These are phyloP conservation scores for Erethizon dorsatum DNA, from an alignment of 2,797 vertebrate species.

Conservation along the genomic window DNA sequence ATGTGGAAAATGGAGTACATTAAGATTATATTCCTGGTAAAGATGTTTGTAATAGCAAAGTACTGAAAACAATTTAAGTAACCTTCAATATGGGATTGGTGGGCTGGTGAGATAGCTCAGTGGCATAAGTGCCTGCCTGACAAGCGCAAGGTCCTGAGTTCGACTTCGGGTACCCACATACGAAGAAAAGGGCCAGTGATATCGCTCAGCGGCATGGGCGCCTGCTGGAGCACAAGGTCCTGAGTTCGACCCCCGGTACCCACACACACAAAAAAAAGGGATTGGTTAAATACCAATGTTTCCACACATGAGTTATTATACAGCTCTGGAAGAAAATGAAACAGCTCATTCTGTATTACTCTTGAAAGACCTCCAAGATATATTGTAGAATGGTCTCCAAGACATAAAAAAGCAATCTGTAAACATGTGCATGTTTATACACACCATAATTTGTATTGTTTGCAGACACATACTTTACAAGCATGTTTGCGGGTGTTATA, in stretches of 20 bases:
- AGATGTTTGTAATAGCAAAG: background rate
- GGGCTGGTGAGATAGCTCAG: no score
- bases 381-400: background rate
- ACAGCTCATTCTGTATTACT: background rate
- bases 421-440: background rate
- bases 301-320: background rate
- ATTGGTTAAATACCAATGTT: background rate
- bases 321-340: slow-evolving; percentile 24
- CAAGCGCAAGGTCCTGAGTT: no score
- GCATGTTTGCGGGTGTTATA: background rate
- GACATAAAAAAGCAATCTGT: slow-evolving; percentile 3
- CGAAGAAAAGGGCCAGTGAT: no score
- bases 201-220: no score
- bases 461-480: background rate
- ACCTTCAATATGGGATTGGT: background rate
- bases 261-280: no score
- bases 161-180: no score
- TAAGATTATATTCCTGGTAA: slow-evolving; percentile 4
- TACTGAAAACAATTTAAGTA: background rate
- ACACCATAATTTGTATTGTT: background rate
- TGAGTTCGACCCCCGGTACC: no score
- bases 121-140: no score
- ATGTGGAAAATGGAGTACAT: background rate
- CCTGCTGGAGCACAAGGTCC: no score
- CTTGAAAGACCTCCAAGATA: slow-evolving; percentile 6